These are phyloP conservation scores for Onychomys torridus DNA, from an alignment of 2,797 vertebrate species.

Conservation along the genomic window DNA sequence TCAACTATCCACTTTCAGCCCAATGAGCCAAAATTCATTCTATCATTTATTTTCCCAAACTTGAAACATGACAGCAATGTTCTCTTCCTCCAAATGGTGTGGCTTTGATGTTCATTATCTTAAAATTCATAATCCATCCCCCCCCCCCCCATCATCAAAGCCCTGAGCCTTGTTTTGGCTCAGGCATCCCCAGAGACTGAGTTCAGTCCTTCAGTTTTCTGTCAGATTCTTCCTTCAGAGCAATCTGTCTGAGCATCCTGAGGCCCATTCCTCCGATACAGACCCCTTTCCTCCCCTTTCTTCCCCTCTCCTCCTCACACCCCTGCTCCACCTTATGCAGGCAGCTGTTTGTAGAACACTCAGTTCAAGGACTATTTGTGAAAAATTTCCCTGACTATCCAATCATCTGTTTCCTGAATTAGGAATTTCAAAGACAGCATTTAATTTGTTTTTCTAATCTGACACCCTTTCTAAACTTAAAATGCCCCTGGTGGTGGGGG, in stretches of 20 bases:
- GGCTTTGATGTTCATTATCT: constrained; percentile 76
- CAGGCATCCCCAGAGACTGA: constrained; percentile 42
- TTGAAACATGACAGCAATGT: constrained; percentile 34
- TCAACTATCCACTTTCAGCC: not conserved
- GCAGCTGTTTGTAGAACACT: constrained; percentile 22
- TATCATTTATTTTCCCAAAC: constrained; percentile 26
- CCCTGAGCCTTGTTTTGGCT: constrained; percentile 48
- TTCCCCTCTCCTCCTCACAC: not conserved
- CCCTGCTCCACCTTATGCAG: not conserved
- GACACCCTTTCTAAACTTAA: constrained; percentile 24
- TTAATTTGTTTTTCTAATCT: constrained; percentile 29
- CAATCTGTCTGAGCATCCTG: not conserved
- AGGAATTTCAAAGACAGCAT: constrained; percentile 1
- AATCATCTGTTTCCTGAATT: constrained; percentile 34
- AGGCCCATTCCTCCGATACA: constrained; percentile 49
- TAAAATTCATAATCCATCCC: constrained; percentile 52
- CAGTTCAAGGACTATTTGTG: not conserved
- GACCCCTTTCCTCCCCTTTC: not conserved
- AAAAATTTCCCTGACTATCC: not conserved
- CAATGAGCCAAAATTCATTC: not conserved
- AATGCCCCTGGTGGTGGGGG: not conserved
- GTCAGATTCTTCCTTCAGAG: constrained; percentile 40
- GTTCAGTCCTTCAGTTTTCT: constrained; percentile 13
- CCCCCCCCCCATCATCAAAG: constrained; percentile 59
- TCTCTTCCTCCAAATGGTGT: constrained; percentile 41